These are phyloP conservation scores for Hyperoplus immaculatus DNA, from an alignment of 2,797 vertebrate species.

Conservation along the genomic window DNA sequence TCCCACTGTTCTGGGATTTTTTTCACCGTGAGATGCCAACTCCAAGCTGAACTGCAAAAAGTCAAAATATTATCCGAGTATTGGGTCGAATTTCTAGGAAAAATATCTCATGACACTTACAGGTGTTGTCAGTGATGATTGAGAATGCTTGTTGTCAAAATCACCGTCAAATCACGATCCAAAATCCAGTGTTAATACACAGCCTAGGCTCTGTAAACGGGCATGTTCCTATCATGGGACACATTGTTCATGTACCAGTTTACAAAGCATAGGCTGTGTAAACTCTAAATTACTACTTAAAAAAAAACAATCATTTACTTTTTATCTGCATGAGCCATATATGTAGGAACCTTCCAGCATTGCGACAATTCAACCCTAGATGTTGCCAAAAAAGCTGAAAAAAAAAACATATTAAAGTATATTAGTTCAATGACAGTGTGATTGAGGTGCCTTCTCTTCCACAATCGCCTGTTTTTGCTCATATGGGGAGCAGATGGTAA, in stretches of 20 bases:
- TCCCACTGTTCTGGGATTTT: conserved; percentile 69
- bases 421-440: conserved; percentile 72
- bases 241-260: too few species aligned
- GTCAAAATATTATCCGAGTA: too few species aligned
- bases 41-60: conserved; percentile 51
- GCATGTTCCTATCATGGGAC: too few species aligned
- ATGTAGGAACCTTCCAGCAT: conserved; percentile 17
- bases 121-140: too few species aligned
- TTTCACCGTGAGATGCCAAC: conserved; percentile 72
- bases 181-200: too few species aligned
- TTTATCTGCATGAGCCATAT: conserved; percentile 57
- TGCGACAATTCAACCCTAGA: conserved; percentile 37
- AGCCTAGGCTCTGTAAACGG: too few species aligned
- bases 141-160: too few species aligned
- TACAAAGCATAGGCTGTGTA: too few species aligned
- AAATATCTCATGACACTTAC: too few species aligned
- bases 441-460: conserved; percentile 78
- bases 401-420: conserved; percentile 60
- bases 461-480: conserved; percentile 86
- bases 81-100: too few species aligned
- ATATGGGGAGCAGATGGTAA: conserved; percentile 89
- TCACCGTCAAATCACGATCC: too few species aligned
- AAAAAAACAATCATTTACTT: conserved; percentile 32
- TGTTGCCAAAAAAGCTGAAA: conserved; percentile 51
- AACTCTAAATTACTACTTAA: too few species aligned